Base-by-base conservation (phyloP, 37 sponge, comb jelly and placozoan species). In the Halichondria panicea region DNA sequence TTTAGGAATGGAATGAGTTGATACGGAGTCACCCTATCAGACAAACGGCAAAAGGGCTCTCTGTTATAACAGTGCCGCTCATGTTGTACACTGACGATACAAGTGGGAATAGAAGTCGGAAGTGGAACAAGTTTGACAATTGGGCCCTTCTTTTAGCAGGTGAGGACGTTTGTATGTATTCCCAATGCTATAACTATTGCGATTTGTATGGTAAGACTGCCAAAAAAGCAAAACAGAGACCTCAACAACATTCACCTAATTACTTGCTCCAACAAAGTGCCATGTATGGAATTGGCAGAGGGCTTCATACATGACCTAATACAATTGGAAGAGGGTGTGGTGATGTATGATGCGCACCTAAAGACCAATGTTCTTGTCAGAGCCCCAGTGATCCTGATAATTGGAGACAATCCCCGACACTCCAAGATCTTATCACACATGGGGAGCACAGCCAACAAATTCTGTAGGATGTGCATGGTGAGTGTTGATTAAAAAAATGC, bases 371-470 rank as follows among this genome's bases (percentile, higher is more conserved):
- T 77, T 30, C 22, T 77, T 15, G 33, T 77, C 18, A 53, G 63
- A n/a, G 66, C 77, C 19, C 66, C 77, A 33, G 80, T 77, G 21
- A 50, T 77, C 1, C 40, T 33, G n/a, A 33, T 65, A 15, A 39
- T 77, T 48, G 43, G 77, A 25, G 66, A 77, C 52, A 77, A 77
- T 30, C 66, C 56, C 2, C 55, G 72, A 22, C 55, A 54, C 27
- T 77, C 77, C 27, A 66, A 77, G 66, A 64, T 77, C 19, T 37
- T 41, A 32, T 40, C n/a, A 30, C 77, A 77, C 39, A 34, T 77
- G 22, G 72, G 72, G 22, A 48, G 55, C 54, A 7, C 36, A 35
- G 72, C 72, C 25, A 48, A 13, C 19, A 54, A 43, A 13, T 68
- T 68, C 34, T 68, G 69, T 39, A 43, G 43, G 45, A 68, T 68